phyloP scores from a whole-genome alignment of 2,797 vertebrate species.

The Tarsius wallacei region DNA sequence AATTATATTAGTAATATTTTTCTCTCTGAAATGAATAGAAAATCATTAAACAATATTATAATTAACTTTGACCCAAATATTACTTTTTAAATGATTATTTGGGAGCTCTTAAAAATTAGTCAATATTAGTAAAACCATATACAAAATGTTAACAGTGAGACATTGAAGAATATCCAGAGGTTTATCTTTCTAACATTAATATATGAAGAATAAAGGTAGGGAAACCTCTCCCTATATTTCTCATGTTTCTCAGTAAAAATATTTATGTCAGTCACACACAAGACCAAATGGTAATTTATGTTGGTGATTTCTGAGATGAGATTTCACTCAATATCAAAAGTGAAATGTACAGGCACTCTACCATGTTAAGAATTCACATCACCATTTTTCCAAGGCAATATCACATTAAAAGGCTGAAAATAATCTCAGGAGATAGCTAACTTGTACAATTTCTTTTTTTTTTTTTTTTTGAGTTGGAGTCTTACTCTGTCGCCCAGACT shows the following conservation, averaged over 20 bases:
- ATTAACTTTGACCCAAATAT: neutral
- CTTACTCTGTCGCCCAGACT: too few relatives aligned
- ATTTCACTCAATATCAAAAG: slow-evolving; percentile 76
- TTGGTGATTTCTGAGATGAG: slow-evolving; percentile 69
- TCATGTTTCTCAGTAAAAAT: neutral
- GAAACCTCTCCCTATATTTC: neutral
- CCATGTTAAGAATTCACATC: slow-evolving; percentile 46
- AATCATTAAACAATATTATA: neutral
- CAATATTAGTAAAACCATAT: neutral
- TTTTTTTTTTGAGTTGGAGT: too few relatives aligned
- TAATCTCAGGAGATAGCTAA: neutral
- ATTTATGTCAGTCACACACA: slow-evolving; percentile 48
- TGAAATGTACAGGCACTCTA: slow-evolving; percentile 64
- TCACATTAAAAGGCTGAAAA: slow-evolving; percentile 77
- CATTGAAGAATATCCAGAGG: neutral
- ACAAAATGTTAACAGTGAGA: neutral
- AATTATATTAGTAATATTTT: neutral
- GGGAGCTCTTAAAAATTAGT: neutral
- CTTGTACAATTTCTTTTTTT: neutral
- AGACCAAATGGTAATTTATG: slow-evolving; percentile 66
- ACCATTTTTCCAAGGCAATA: slow-evolving; percentile 76
- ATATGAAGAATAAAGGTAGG: neutral
- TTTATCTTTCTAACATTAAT: slow-evolving; percentile 16
- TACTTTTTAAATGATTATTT: neutral
- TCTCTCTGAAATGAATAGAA: neutral